A percentile compares a stretch with the other conserved stretches of the same genome.
Conservation (phyloP, 2,888 invertebrate genomes). For the Eurytoma adleriae region DNA sequence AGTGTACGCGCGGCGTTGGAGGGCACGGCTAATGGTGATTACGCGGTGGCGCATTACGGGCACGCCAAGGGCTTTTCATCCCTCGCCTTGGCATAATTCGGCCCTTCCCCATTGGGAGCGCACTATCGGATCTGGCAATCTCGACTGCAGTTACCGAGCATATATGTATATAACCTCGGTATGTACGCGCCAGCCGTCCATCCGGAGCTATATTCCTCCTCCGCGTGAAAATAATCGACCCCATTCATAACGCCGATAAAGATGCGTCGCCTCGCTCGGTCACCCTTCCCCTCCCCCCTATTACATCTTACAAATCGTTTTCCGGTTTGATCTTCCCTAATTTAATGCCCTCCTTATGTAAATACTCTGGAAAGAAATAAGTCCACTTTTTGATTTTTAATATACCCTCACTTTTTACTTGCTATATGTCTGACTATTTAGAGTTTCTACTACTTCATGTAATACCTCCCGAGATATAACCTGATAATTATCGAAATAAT, state of each 20-base stretch:
- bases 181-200: not conserved
- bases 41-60: constrained; percentile 14
- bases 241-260: constrained; percentile 37
- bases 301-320: constrained; percentile 33
- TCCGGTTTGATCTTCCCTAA: constrained; percentile 18
- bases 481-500: too few species aligned
- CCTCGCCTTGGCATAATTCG: constrained; percentile 34
- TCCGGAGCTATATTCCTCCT: constrained; percentile 12
- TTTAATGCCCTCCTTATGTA: constrained; percentile 35
- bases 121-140: constrained; percentile 39
- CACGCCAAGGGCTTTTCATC: constrained; percentile 35
- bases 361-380: constrained; percentile 4
- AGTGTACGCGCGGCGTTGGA: not conserved
- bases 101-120: constrained; percentile 12
- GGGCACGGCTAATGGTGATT: constrained; percentile 26
- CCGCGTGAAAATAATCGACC: constrained; percentile 43
- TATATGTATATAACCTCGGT: not conserved
- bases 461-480: too few species aligned
- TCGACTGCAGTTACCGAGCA: constrained; percentile 22
- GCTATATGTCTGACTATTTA: not conserved
- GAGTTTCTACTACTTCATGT: too few species aligned
- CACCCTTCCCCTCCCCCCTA: not conserved
- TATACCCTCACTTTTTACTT: too few species aligned
- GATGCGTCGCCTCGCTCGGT: constrained; percentile 10
- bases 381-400: constrained; percentile 5